A percentile compares a stretch with the other conserved stretches of the same genome.
Evolutionary conservation across 2,888 invertebrate genomes (phyloP).

Genomic region (Leucoma salicis): DNA sequence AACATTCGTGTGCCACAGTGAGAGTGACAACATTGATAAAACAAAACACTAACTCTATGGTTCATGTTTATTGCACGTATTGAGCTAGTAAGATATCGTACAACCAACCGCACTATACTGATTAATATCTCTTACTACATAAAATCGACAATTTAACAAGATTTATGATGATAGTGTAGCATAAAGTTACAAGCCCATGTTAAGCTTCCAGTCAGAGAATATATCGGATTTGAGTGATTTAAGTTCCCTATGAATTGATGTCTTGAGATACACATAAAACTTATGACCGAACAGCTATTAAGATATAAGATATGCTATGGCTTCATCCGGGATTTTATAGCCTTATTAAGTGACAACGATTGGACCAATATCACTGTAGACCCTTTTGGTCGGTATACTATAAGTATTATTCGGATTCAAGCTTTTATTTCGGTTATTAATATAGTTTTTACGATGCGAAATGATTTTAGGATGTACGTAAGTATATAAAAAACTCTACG

Average conservation of each 20-base stretch:
- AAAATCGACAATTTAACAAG: neutral
- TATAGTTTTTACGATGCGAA: slow-evolving; percentile 37
- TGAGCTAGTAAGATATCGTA: too few relatives aligned
- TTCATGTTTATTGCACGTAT: too few relatives aligned
- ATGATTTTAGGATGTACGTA: slow-evolving; percentile 25
- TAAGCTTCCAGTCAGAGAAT: neutral
- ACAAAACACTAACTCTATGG: too few relatives aligned
- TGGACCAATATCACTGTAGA: slow-evolving; percentile 43
- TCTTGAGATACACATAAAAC: slow-evolving; percentile 45
- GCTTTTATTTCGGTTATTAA: slow-evolving; percentile 22
- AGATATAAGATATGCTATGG: slow-evolving; percentile 60
- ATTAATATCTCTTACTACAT: neutral
- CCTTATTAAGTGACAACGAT: slow-evolving; percentile 59
- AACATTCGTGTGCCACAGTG: too few relatives aligned
- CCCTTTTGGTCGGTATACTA: too few relatives aligned
- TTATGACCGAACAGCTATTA: slow-evolving; percentile 54
- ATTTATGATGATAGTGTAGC: neutral
- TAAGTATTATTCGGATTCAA: slow-evolving; percentile 44
- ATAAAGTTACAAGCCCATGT: too few relatives aligned
- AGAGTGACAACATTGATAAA: too few relatives aligned
- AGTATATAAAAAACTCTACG: too few relatives aligned
- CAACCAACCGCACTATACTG: too few relatives aligned
- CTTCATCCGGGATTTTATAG: slow-evolving; percentile 62
- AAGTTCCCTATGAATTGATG: slow-evolving; percentile 29
- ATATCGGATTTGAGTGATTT: neutral